phyloP scores from a whole-genome alignment of 2,113 vertebrate genomes.

The Gracilinanus agilis region DNA sequence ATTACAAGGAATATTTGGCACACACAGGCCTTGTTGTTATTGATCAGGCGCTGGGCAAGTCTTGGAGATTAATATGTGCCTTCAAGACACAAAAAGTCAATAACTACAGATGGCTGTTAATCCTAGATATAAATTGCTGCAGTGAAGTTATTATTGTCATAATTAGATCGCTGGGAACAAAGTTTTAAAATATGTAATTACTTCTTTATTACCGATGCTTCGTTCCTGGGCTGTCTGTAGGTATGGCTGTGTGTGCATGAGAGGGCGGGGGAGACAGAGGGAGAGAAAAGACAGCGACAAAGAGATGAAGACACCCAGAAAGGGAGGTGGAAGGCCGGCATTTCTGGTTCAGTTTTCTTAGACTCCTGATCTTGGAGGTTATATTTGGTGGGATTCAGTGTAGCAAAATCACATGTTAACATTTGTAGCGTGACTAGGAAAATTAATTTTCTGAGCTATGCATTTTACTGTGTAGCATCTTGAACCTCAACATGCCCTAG shows the following conservation, averaged over 20 bases:
- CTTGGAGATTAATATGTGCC: background rate
- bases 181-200: conserved; percentile 29
- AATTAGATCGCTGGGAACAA: conserved; percentile 6
- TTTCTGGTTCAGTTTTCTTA: background rate
- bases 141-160: background rate
- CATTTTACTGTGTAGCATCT: conserved; percentile 22
- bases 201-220: conserved; percentile 25
- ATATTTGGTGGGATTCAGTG: background rate
- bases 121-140: background rate
- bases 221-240: background rate
- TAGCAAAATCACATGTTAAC: background rate
- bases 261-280: background rate
- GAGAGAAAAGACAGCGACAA: background rate
- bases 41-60: background rate
- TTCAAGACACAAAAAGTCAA: conserved; percentile 36
- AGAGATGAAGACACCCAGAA: background rate
- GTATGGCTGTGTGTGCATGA: background rate
- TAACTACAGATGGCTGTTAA: conserved; percentile 13
- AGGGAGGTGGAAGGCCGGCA: background rate
- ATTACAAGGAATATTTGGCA: conserved; percentile 37
- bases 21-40: conserved; percentile 20
- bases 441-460: conserved; percentile 24
- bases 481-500: conserved; percentile 44
- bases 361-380: background rate
- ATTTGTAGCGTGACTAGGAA: background rate